These are phyloP conservation scores for Epirrhoe tristata DNA, from an alignment of 2,888 invertebrate species.

Conservation along the genomic window DNA sequence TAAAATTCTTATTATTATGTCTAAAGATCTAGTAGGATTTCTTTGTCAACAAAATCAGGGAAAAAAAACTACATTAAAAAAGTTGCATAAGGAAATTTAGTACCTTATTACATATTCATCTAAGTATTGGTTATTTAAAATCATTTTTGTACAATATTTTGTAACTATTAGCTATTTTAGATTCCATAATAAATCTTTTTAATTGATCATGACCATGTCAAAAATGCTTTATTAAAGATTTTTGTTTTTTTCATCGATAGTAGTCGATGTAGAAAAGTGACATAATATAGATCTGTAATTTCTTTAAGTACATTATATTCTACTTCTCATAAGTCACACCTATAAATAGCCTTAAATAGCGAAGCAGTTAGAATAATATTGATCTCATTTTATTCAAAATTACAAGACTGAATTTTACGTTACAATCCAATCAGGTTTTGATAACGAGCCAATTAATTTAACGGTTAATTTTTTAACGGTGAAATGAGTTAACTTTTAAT, in stretches of 20 bases:
- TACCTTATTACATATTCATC: not conserved
- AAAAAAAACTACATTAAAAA: too few relatives aligned
- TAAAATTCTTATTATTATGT: not conserved
- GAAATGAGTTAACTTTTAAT: not conserved
- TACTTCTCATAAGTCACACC: conserved; percentile 11
- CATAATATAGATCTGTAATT: not conserved
- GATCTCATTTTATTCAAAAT: conserved; percentile 43
- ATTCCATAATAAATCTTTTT: too few relatives aligned
- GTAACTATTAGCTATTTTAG: too few relatives aligned
- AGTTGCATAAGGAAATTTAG: not conserved
- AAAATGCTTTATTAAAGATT: too few relatives aligned
- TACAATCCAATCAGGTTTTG: conserved; percentile 15
- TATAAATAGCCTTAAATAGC: not conserved
- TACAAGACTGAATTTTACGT: conserved; percentile 49
- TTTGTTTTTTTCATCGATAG: too few relatives aligned
- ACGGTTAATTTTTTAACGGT: not conserved
- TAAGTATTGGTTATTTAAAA: too few relatives aligned
- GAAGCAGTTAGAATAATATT: conserved; percentile 16
- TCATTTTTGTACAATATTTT: too few relatives aligned
- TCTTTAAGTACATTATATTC: not conserved
- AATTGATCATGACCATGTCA: too few relatives aligned
- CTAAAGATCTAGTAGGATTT: not conserved
- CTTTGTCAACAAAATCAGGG: too few relatives aligned
- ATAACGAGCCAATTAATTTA: conserved; percentile 19
- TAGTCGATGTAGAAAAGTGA: too few relatives aligned